Percentiles rank a stretch among this genome's conserved stretches.
Evolutionary conservation across 2,888 invertebrate genomes (phyloP).

Genomic region (Galerucella calmariensis): DNA sequence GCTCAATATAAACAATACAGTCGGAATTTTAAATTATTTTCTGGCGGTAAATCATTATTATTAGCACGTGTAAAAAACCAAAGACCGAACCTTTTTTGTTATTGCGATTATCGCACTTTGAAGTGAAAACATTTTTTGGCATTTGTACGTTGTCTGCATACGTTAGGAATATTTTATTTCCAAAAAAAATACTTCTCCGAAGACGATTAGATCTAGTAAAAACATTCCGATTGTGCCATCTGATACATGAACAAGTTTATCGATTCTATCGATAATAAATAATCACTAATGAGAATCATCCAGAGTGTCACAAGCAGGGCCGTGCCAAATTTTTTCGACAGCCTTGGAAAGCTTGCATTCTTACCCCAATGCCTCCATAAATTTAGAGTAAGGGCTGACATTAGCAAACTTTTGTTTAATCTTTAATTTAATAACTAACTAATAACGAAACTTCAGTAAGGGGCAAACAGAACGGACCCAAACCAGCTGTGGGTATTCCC

Average conservation of each 20-base stretch:
- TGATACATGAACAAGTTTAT: background rate
- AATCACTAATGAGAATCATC: background rate
- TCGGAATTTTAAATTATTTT: background rate
- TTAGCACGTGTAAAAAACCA: background rate
- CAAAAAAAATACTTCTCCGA: background rate
- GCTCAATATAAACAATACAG: too few relatives aligned
- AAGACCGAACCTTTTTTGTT: background rate
- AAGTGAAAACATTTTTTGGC: background rate
- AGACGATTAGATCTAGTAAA: background rate
- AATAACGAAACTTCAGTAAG: too few relatives aligned
- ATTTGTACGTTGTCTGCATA: slow-evolving; percentile 4
- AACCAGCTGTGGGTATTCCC: too few relatives aligned
- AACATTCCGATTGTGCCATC: background rate
- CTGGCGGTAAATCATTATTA: background rate
- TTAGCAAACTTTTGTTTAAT: too few relatives aligned
- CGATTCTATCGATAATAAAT: background rate
- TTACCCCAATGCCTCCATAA: too few relatives aligned
- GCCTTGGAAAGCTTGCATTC: background rate
- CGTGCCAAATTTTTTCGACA: background rate
- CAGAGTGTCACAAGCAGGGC: background rate
- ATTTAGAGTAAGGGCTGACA: too few relatives aligned
- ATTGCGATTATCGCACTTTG: background rate
- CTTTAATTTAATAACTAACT: too few relatives aligned
- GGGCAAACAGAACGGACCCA: too few relatives aligned
- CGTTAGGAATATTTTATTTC: background rate